Conservation (phyloP, 2,797 vertebrate genomes). For the Chelon labrosus region DNA sequence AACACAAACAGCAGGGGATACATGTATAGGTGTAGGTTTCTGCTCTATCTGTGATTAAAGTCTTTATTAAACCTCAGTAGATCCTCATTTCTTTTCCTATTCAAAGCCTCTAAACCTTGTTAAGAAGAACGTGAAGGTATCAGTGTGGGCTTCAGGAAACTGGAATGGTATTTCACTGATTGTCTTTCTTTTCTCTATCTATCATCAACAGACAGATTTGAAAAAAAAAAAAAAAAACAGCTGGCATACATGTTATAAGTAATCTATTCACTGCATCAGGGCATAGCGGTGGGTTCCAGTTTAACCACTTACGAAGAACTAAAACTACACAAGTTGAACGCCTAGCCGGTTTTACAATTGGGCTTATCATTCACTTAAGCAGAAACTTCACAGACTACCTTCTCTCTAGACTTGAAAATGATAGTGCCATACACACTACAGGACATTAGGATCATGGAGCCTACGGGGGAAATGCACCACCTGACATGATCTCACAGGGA, state of each 20-base stretch:
- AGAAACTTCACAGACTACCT: too few species aligned
- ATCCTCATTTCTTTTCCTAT: background rate
- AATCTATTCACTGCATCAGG: background rate
- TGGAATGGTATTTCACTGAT: background rate
- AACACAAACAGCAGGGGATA: background rate
- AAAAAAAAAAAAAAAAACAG: background rate
- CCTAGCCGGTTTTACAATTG: too few species aligned
- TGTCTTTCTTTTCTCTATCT: background rate
- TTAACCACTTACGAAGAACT: slow-evolving; percentile 20
- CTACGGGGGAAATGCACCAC: too few species aligned
- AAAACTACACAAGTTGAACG: too few species aligned
- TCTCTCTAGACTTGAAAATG: too few species aligned
- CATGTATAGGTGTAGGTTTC: background rate
- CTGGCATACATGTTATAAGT: slow-evolving; percentile 2
- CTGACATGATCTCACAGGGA: too few species aligned
- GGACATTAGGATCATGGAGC: too few species aligned
- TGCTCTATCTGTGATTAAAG: background rate
- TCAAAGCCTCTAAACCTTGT: background rate
- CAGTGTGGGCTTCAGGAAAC: background rate
- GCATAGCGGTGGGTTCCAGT: slow-evolving; percentile 32
- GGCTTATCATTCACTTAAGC: too few species aligned
- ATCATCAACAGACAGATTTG: background rate
- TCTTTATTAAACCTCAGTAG: slow-evolving; percentile 3
- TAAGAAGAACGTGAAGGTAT: background rate
- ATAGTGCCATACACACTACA: too few species aligned